These are phyloP conservation scores for Prolemur simus DNA, from an alignment of 2,113 vertebrate species.

Conservation along the genomic window DNA sequence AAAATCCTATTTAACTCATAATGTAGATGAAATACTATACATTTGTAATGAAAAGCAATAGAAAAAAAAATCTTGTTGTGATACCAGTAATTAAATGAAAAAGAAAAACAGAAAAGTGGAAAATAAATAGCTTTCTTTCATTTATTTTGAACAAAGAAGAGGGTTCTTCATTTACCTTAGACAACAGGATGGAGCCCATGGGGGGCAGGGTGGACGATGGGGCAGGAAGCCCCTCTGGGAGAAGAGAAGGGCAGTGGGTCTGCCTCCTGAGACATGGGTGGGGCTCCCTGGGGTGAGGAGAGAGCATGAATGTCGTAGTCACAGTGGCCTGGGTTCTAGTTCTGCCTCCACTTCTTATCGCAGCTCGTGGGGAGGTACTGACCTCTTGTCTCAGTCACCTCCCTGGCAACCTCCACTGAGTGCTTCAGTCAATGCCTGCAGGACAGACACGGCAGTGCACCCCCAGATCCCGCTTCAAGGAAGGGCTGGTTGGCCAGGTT, in stretches of 20 bases:
- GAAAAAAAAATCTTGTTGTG: slow-evolving; percentile 52
- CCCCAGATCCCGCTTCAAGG: too few relatives aligned
- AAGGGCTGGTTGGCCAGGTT: background rate
- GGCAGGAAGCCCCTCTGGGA: background rate
- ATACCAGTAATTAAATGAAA: slow-evolving; percentile 71
- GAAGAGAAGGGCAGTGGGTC: background rate
- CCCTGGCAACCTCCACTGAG: background rate
- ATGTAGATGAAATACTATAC: slow-evolving; percentile 65
- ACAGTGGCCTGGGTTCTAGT: background rate
- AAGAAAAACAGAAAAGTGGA: slow-evolving; percentile 31
- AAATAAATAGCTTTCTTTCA: slow-evolving; percentile 63
- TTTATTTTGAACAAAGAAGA: background rate
- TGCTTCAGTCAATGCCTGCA: background rate
- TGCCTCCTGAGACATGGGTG: rapidly evolving
- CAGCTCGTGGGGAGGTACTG: background rate
- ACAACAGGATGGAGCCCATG: background rate
- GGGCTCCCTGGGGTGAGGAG: background rate
- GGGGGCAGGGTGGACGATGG: background rate
- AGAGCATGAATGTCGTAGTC: background rate
- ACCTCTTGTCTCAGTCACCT: background rate
- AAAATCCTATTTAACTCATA: slow-evolving; percentile 68
- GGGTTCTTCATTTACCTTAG: background rate
- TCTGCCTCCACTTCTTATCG: background rate
- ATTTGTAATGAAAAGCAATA: slow-evolving; percentile 66
- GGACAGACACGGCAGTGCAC: rapidly evolving